These are phyloP conservation scores for Thamnophis sirtalis DNA, from an alignment of 2,113 vertebrate species.

Conservation along the genomic window DNA sequence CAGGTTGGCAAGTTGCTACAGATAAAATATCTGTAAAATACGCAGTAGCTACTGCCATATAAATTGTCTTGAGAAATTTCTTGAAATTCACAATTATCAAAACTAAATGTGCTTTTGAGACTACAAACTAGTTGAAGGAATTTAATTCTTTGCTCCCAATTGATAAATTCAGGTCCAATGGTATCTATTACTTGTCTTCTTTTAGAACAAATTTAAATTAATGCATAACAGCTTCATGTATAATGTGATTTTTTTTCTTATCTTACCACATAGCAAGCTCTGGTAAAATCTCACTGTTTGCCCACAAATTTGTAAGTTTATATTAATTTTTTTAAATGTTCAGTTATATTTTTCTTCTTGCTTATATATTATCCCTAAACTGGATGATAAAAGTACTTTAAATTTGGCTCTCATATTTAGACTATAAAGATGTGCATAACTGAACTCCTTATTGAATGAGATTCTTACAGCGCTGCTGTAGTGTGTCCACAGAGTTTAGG, in stretches of 20 bases:
- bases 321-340: slow-evolving; percentile 4
- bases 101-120: not conserved
- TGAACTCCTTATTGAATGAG: not conserved
- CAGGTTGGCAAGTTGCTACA: slow-evolving; percentile 34
- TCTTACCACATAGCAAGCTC: not conserved
- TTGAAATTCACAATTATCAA: not conserved
- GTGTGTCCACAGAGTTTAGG: slow-evolving; percentile 13
- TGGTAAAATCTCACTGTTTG: not conserved
- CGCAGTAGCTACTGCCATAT: slow-evolving; percentile 3
- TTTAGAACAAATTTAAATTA: not conserved
- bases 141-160: not conserved
- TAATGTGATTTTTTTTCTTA: not conserved
- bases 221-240: not conserved
- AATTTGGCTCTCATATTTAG: slow-evolving; percentile 15
- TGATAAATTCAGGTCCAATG: not conserved
- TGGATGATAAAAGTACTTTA: not conserved
- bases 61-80: slow-evolving; percentile 40
- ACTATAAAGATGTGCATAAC: not conserved
- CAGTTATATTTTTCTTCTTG: not conserved
- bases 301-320: slow-evolving; percentile 1
- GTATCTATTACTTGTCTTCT: not conserved
- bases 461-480: not conserved
- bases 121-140: not conserved
- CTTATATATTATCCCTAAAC: not conserved
- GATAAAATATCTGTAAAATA: slow-evolving; percentile 29